Conservation (phyloP, 2,888 invertebrate genomes). For the Clostera curtula region DNA sequence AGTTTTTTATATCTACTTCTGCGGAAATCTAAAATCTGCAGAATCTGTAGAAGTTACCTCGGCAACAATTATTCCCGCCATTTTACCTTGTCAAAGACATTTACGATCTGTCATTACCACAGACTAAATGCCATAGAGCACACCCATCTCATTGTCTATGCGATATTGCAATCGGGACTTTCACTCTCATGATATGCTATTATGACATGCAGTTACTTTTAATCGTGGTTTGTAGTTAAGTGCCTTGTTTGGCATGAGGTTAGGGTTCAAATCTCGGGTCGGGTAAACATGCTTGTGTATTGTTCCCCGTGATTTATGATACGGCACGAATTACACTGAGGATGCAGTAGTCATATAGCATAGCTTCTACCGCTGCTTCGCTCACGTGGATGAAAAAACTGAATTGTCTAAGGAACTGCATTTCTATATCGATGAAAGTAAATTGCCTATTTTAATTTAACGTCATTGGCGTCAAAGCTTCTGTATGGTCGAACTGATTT, state of each 20-base stretch:
- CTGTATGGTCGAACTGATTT: too few species aligned
- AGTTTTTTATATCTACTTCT: too few species aligned
- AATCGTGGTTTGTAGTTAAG: conserved; percentile 26
- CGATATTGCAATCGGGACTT: conserved; percentile 19
- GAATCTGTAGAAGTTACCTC: background rate
- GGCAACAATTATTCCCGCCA: conserved; percentile 18
- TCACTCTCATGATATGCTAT: conserved; percentile 26
- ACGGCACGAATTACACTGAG: conserved; percentile 17
- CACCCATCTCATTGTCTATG: conserved; percentile 36
- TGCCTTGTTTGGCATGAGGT: conserved; percentile 23
- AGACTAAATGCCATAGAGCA: conserved; percentile 36
- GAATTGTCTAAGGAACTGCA: conserved; percentile 9
- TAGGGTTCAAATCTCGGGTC: conserved; percentile 22
- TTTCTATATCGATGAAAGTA: conserved; percentile 2
- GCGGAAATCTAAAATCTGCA: too few species aligned
- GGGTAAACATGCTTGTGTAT: conserved; percentile 24
- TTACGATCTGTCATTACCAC: conserved; percentile 29
- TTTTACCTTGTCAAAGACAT: conserved; percentile 12
- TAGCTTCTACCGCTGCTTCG: too few species aligned
- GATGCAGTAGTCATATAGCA: too few species aligned
- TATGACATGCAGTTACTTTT: conserved; percentile 27
- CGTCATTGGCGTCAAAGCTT: too few species aligned
- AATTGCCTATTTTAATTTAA: too few species aligned
- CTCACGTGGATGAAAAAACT: too few species aligned
- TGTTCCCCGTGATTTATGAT: conserved; percentile 22